These are phyloP conservation scores for Drosophila tripunctata DNA, from an alignment of 2,888 invertebrate genomes.

Conservation along the genomic window DNA sequence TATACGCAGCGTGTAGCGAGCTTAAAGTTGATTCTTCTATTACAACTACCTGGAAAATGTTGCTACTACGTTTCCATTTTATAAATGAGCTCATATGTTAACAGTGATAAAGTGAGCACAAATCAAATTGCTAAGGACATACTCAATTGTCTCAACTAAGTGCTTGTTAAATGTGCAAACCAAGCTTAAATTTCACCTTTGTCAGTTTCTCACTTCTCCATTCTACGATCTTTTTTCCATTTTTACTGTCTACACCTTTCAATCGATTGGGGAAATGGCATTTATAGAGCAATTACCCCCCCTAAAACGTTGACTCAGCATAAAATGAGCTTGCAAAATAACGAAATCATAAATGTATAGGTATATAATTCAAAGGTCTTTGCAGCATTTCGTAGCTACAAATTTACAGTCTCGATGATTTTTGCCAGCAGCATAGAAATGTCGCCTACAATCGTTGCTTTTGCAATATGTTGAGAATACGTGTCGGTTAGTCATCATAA, in stretches of 20 bases:
- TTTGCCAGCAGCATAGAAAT: constrained; percentile 41
- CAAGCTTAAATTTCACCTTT: background rate
- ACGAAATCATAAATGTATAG: constrained; percentile 9
- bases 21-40: constrained; percentile 46
- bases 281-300: constrained; percentile 47
- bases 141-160: background rate
- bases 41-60: constrained; percentile 37
- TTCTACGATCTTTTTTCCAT: background rate
- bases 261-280: constrained; percentile 10
- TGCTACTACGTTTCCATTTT: constrained; percentile 6
- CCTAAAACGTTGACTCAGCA: too few species aligned
- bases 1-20: constrained; percentile 36
- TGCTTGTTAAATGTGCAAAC: background rate
- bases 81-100: constrained; percentile 4
- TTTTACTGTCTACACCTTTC: background rate
- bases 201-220: background rate
- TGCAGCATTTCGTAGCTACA: constrained; percentile 31
- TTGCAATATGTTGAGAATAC: constrained; percentile 57
- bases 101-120: background rate
- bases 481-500: constrained; percentile 72
- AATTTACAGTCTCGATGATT: constrained; percentile 46
- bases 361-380: constrained; percentile 24
- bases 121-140: background rate
- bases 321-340: constrained; percentile 30
- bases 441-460: background rate